Evolutionary conservation across 2,797 vertebrate species (phyloP), one percentile per base, ranked within the genome.

Genomic region (Brotula barbata): DNA sequence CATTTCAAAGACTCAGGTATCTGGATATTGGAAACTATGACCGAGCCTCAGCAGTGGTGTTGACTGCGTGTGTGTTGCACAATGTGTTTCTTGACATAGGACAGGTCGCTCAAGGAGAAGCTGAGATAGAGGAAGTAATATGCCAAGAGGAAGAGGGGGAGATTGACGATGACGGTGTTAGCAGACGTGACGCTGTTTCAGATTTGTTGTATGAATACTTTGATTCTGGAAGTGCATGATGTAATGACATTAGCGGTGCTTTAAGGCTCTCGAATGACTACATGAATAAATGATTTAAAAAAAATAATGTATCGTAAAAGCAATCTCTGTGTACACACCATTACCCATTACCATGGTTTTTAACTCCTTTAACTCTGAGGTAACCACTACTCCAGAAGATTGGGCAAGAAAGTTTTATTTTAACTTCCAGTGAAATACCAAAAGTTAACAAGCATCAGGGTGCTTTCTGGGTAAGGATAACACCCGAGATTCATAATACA

Each of bases 21-120:
- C 73, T 92, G 66, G 90, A 92, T 61, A 88, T 90, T 13, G 89
- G 87, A 33, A 90, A 79, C 59, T 83, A 78, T 6, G 82, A 89
- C 12, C 82, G 88, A 55, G 90, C 89, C 22, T 77, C 70, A 48
- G 78, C 81, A 0, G 85, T 90, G 3, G 88, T 88, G 39, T 48
- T 90, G 63, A 88, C 89, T 0, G 82, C 87, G 39, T 93, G 92
- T 22, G 74, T 91, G 44, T 60, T 93, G 34, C 88, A 92, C 77
- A 93, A 91, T 16, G 81, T 86, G 31, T 85, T 90, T 48, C 36
- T 90, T 60, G 81, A 88, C 42, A 65, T 81, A 69, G 85, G 86
- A 20, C 69, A 80, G 5, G 66, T 41, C 14, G 64, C 81, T 50
- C 67, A 60, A n/a, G 87, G 80, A 28, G 73, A 84, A 1, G 41